Percentiles rank a stretch among this genome's conserved stretches.
These are phyloP conservation scores for Sarcophaga rosellei DNA, from an alignment of 2,888 invertebrate genomes.

Conservation along the genomic window DNA sequence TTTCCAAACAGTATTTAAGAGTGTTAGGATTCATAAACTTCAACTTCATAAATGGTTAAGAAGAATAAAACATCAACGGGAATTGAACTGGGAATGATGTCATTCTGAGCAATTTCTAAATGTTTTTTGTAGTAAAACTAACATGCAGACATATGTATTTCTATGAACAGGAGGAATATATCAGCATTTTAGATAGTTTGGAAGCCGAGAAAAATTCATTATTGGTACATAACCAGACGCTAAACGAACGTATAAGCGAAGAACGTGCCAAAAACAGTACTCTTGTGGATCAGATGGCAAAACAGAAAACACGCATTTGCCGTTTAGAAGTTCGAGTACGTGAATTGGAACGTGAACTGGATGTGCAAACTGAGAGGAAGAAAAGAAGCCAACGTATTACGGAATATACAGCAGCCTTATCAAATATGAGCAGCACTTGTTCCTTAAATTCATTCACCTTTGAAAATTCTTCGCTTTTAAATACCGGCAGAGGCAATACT, in stretches of 20 bases:
- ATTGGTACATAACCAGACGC: conserved; percentile 72
- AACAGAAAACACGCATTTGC: conserved; percentile 76
- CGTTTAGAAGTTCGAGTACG: conserved; percentile 78
- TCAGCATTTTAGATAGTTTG: conserved; percentile 77
- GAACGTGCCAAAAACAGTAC: conserved; percentile 74
- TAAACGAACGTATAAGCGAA: conserved; percentile 73
- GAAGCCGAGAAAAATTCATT: conserved; percentile 78
- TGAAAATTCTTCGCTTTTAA: conserved; percentile 74
- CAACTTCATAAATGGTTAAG: background rate
- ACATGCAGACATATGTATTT: background rate
- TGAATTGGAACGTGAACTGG: conserved; percentile 77
- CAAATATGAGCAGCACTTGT: conserved; percentile 53
- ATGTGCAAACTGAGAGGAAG: conserved; percentile 76
- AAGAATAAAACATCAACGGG: too few relatives aligned
- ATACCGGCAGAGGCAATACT: background rate
- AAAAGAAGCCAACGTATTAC: conserved; percentile 78
- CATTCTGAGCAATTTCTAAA: too few relatives aligned
- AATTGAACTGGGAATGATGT: too few relatives aligned
- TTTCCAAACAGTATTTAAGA: too few relatives aligned
- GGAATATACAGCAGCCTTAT: conserved; percentile 76
- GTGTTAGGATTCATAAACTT: too few relatives aligned
- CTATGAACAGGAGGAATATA: conserved; percentile 76
- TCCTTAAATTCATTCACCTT: conserved; percentile 76
- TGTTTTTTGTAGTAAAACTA: too few relatives aligned
- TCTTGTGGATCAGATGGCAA: conserved; percentile 74